phyloP scores from a whole-genome alignment of 1,140 invertebrate species.

The Caenorhabditis brenneri region DNA sequence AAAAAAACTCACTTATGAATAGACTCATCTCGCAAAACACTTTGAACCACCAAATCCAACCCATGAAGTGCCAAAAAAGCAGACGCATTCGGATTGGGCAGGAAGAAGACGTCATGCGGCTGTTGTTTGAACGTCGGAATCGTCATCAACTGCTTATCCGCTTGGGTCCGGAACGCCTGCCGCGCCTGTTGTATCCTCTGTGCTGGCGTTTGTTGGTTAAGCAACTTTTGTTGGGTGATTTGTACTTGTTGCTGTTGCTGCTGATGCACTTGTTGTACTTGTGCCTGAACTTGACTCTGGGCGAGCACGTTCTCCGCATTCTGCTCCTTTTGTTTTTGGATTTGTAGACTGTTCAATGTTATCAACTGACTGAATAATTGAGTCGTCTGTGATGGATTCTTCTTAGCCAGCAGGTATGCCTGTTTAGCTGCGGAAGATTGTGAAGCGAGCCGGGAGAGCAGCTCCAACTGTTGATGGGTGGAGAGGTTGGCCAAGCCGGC shows the following conservation, averaged over 20 bases:
- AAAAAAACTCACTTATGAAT: conserved; percentile 58
- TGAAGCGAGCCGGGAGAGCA: neutral
- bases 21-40: conserved; percentile 76
- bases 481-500: conserved; percentile 40
- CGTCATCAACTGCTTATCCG: conserved; percentile 77
- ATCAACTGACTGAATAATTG: neutral
- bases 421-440: neutral
- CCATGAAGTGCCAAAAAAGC: conserved; percentile 96
- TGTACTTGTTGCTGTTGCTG: neutral
- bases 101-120: conserved; percentile 97
- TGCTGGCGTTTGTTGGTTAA: conserved; percentile 19
- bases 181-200: conserved; percentile 32
- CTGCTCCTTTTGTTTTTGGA: neutral
- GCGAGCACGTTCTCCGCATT: too few relatives aligned
- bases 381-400: conserved; percentile 12
- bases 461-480: neutral
- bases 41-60: conserved; percentile 93
- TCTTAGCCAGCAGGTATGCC: neutral
- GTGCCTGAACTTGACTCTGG: too few relatives aligned
- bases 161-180: conserved; percentile 53
- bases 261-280: neutral
- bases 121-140: conserved; percentile 96
- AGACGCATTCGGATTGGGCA: conserved; percentile 93
- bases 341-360: neutral
- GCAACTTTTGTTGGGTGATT: neutral